phyloP scores from a whole-genome alignment of 2,113 vertebrate species.

The Micromys minutus region DNA sequence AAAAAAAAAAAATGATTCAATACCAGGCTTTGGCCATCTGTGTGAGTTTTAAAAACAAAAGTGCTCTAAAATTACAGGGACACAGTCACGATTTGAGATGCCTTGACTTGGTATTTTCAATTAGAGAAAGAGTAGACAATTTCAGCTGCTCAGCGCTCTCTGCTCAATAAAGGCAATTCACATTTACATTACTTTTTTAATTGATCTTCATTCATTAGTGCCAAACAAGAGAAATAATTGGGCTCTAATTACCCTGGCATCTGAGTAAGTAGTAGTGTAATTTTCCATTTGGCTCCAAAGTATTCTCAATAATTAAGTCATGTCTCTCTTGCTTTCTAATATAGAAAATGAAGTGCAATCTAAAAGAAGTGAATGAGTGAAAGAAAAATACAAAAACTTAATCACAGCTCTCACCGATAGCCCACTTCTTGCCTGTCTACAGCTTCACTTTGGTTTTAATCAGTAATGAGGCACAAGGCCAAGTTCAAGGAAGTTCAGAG shows the following conservation, averaged over 20 bases:
- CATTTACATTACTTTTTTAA: constrained; percentile 68
- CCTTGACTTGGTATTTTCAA: constrained; percentile 44
- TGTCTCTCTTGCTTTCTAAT: constrained; percentile 64
- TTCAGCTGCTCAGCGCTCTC: constrained; percentile 17
- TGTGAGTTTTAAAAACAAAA: not conserved
- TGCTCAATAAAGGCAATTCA: constrained; percentile 64
- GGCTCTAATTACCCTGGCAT: constrained; percentile 76
- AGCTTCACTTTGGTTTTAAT: constrained; percentile 58
- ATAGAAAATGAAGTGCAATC: constrained; percentile 30
- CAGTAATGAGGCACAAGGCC: not conserved
- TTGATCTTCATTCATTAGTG: constrained; percentile 70
- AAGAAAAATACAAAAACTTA: not conserved
- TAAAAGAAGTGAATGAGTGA: not conserved
- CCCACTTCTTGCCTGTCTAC: not conserved
- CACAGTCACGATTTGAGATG: constrained; percentile 4
- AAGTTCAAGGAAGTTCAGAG: not conserved
- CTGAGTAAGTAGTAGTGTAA: constrained; percentile 63
- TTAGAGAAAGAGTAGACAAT: constrained; percentile 51
- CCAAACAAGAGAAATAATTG: constrained; percentile 76
- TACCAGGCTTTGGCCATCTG: constrained; percentile 15
- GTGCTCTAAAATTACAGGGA: constrained; percentile 29
- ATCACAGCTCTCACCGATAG: constrained; percentile 55
- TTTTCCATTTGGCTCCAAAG: constrained; percentile 71
- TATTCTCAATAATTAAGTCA: constrained; percentile 68
- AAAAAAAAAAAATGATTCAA: constrained; percentile 49